A percentile compares a stretch with the other conserved stretches of the same genome.
Evolutionary conservation across 1,140 invertebrate species (phyloP).

Genomic region (Heliothis subflexa): DNA sequence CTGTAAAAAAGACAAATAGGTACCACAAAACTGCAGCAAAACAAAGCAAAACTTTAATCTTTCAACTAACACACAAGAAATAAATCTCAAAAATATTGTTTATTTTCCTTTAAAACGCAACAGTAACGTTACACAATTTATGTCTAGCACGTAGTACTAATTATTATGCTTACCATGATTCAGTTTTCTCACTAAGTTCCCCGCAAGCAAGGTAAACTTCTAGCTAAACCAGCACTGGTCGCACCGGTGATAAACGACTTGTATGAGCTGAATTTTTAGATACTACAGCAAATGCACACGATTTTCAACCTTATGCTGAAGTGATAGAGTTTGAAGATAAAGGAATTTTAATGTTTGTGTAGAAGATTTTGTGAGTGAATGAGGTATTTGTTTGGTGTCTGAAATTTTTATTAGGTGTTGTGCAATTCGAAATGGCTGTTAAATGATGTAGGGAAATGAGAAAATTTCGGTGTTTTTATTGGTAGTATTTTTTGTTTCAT

Average conservation of each 20-base stretch:
- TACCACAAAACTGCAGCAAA: background rate
- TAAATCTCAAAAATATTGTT: background rate
- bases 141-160: background rate
- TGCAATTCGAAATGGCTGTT: background rate
- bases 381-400: background rate
- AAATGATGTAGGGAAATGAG: no score
- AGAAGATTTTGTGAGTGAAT: background rate
- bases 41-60: background rate
- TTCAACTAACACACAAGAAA: background rate
- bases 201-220: slow-evolving; percentile 14
- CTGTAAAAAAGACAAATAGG: no score
- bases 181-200: slow-evolving; percentile 7
- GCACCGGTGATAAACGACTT: slow-evolving; percentile 24
- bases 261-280: slow-evolving; percentile 43
- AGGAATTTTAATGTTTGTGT: no score
- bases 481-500: no score
- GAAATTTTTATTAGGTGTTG: background rate
- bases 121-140: slow-evolving; percentile 10
- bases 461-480: no score
- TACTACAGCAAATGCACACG: background rate
- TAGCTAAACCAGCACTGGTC: slow-evolving; percentile 18
- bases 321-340: background rate
- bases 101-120: background rate
- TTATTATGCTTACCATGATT: slow-evolving; percentile 25
- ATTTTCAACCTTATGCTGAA: background rate